Evolutionary conservation across 1,140 invertebrate genomes (phyloP).

Genomic region (Ditylenchus dipsaci): DNA sequence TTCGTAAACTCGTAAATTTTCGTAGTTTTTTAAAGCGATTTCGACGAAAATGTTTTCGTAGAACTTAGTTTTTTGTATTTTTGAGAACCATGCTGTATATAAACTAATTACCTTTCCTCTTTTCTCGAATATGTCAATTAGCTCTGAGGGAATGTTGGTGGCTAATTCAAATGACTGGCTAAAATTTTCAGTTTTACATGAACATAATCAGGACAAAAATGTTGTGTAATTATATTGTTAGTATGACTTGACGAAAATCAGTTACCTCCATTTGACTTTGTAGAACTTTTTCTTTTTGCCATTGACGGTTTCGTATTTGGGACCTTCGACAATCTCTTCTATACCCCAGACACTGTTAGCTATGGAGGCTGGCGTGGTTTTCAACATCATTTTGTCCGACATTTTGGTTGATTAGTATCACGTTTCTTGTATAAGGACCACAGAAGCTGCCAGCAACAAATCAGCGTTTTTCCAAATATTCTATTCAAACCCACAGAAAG

Average conservation of each 20-base stretch:
- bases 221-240: not conserved
- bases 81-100: too few species aligned
- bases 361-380: not conserved
- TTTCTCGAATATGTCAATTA: constrained; percentile 19
- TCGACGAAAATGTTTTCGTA: too few species aligned
- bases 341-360: constrained; percentile 10
- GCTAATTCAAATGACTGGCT: constrained; percentile 19
- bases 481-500: too few species aligned
- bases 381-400: not conserved
- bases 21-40: too few species aligned
- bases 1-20: too few species aligned
- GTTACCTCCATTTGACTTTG: constrained; percentile 25
- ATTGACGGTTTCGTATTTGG: constrained; percentile 12
- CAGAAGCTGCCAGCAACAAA: too few species aligned
- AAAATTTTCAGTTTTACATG: constrained; percentile 1
- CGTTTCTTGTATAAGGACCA: too few species aligned
- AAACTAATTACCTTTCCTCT: constrained; percentile 6
- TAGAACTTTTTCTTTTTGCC: constrained; percentile 18
- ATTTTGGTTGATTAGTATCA: too few species aligned
- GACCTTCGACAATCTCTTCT: constrained; percentile 16
- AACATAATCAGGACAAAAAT: constrained; percentile 9
- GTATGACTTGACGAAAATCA: constrained; percentile 1
- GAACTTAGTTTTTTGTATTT: too few species aligned
- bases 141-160: constrained; percentile 7
- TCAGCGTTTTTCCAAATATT: too few species aligned